Evolutionary conservation across 2,888 invertebrate species (phyloP).

Genomic region (Trimorus sp.): DNA sequence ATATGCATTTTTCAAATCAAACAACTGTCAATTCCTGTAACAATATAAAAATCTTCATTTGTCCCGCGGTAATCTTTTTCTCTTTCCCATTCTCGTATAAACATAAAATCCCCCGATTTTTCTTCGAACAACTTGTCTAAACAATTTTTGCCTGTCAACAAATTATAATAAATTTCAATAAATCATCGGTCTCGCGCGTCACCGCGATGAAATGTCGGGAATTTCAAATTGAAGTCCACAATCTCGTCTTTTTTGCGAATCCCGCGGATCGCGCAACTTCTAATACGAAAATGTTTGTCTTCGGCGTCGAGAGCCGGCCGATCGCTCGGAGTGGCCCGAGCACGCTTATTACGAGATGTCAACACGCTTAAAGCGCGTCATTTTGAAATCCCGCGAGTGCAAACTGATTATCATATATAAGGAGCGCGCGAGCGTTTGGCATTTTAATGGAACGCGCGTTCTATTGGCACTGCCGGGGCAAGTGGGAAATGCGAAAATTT

Average conservation of each 20-base stretch:
- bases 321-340: constrained; percentile 36
- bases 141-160: too few species aligned
- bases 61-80: too few species aligned
- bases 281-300: constrained; percentile 40
- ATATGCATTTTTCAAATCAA: too few species aligned
- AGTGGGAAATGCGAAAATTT: too few species aligned
- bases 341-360: constrained; percentile 61
- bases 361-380: constrained; percentile 37
- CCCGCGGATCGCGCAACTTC: constrained; percentile 23
- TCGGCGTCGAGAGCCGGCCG: constrained; percentile 1
- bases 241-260: constrained; percentile 16
- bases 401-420: constrained; percentile 62
- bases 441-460: constrained; percentile 60
- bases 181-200: too few species aligned
- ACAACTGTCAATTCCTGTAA: too few species aligned
- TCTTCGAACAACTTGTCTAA: too few species aligned
- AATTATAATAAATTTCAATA: too few species aligned
- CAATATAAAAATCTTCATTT: too few species aligned
- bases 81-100: too few species aligned
- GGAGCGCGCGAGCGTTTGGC: constrained; percentile 42
- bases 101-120: too few species aligned
- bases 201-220: not conserved
- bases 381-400: constrained; percentile 60
- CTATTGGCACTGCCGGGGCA: constrained; percentile 23
- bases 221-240: constrained; percentile 12